Percentiles rank a stretch among this genome's conserved stretches.
These are phyloP conservation scores for Phylloscopus trochilus DNA, from an alignment of 2,113 vertebrate genomes.

Conservation along the genomic window DNA sequence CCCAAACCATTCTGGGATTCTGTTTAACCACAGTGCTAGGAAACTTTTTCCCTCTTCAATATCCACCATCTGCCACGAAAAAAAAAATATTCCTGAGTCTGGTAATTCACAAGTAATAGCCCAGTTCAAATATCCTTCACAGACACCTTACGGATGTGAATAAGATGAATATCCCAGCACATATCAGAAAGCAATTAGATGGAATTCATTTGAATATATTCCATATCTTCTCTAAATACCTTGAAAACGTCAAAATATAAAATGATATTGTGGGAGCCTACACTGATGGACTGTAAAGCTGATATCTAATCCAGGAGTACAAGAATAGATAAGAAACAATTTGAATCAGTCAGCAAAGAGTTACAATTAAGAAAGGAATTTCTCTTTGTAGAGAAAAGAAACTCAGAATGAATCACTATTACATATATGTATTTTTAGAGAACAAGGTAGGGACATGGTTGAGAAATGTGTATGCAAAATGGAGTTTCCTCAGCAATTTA, in stretches of 20 bases:
- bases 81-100: not conserved
- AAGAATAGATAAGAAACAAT: not conserved
- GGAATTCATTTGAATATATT: not conserved
- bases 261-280: not conserved
- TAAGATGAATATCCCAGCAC: not conserved
- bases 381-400: not conserved
- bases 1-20: not conserved
- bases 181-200: not conserved
- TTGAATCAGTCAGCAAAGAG: not conserved
- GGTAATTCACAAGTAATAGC: not conserved
- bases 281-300: not conserved
- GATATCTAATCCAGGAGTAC: not conserved
- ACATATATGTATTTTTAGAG: not conserved
- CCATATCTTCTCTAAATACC: not conserved
- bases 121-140: not conserved
- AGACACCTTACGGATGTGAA: not conserved
- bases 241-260: not conserved
- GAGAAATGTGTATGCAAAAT: not conserved
- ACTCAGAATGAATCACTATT: not conserved
- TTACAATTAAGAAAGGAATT: not conserved
- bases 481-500: not conserved
- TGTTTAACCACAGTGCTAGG: not conserved
- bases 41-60: not conserved
- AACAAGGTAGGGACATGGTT: not conserved
- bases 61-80: not conserved